Base-by-base conservation (phyloP, 1,140 invertebrate genomes). In the Bradysia coprophila region DNA sequence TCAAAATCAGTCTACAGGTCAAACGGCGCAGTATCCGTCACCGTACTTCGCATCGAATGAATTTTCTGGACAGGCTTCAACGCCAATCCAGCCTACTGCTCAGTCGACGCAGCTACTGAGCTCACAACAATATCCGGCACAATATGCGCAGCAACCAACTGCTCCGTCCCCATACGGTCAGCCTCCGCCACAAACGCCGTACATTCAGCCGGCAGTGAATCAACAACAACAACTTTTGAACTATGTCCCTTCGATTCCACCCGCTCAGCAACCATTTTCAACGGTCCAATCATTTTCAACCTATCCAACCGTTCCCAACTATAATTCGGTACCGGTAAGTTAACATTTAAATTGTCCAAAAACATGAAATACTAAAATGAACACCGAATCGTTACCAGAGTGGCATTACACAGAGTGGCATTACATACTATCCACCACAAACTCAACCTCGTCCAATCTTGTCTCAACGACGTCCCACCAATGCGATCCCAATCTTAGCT, bases 401-500 rank as follows among this genome's bases (percentile, higher is more conserved):
- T n/a, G n/a, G n/a, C n/a, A 36, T 36, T 9, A 9, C 39, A 58
- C 57, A 4, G 57, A 55, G 58, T 11, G 58, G 58, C n/a, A 59
- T 58, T 11, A 61, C 58, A 13, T 61, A 61, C 40, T 61, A 61
- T 44, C 55, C 59, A 42, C 54, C 57, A 20, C 56, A 56, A 8
- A 48, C 49, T 4, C 57, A 56, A 44, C 42, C 53, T 16, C 50
- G 58, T 18, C 58, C 55, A 2, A 45, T 53, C 31, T 39, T 60
- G 41, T 53, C 57, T n/a, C 57, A 60, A 46, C 49, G 61, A 36
- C 53, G 62, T 23, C 62, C 61, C 13, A 63, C 59, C 18, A 64
- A 61, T 47, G 59, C 62, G 16, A 64, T 64, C 42, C 62, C 62
- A 28, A 64, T 64, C 32, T 46, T 64, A 22, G 59, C 62, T 20